Conservation (phyloP, 2,797 vertebrate species). For the Mus caroli region DNA sequence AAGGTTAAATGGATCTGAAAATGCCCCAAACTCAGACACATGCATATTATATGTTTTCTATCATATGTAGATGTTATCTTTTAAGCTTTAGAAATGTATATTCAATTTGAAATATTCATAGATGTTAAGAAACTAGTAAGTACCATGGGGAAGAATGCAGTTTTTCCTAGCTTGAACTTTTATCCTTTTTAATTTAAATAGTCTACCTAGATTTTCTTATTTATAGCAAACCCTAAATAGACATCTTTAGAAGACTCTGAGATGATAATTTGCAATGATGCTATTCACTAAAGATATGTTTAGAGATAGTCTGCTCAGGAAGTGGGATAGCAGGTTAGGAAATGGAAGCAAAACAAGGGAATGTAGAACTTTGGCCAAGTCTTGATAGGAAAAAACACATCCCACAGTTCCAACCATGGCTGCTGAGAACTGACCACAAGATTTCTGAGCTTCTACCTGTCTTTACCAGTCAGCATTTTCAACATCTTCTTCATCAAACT, state of each 20-base stretch:
- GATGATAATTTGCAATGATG: background rate
- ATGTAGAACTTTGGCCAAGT: background rate
- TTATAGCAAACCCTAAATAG: constrained; percentile 23
- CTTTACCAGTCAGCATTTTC: background rate
- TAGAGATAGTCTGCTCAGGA: background rate
- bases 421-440: background rate
- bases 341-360: background rate
- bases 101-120: background rate
- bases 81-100: background rate
- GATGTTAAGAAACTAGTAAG: background rate
- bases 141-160: too few relatives aligned
- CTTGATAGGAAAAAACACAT: background rate
- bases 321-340: background rate
- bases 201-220: background rate
- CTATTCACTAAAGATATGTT: background rate
- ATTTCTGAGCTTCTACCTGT: background rate
- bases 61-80: background rate
- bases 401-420: background rate
- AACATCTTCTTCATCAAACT: background rate
- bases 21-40: background rate
- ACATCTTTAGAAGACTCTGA: background rate
- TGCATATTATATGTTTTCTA: background rate
- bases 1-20: background rate
- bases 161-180: constrained; percentile 2
- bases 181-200: constrained; percentile 43